Percentiles rank a stretch among this genome's conserved stretches.
phyloP scores from a whole-genome alignment of 2,113 vertebrate genomes.

The Lagenorhynchus albirostris region DNA sequence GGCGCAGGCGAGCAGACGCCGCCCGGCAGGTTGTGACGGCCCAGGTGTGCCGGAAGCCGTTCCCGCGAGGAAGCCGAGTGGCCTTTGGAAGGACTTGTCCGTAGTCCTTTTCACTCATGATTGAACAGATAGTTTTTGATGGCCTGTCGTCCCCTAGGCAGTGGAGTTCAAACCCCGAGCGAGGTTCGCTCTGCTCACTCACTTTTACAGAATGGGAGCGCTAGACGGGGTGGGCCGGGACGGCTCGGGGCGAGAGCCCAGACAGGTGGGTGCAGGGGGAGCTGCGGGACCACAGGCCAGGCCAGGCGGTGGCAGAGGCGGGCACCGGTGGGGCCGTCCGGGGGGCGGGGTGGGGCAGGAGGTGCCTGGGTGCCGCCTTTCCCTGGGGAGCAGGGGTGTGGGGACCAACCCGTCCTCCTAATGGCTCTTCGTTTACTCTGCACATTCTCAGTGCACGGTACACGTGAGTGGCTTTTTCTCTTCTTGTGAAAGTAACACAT shows the following conservation, averaged over 20 bases:
- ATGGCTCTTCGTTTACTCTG: not conserved
- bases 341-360: not conserved
- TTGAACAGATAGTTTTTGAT: rapidly evolving
- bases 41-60: rapidly evolving
- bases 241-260: rapidly evolving
- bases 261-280: rapidly evolving
- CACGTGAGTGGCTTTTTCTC: rapidly evolving
- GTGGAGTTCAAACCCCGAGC: not conserved
- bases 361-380: rapidly evolving
- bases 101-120: rapidly evolving
- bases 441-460: rapidly evolving
- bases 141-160: too few relatives aligned
- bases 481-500: not conserved
- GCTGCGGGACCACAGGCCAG: not conserved
- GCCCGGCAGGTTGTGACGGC: rapidly evolving
- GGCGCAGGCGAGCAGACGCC: rapidly evolving
- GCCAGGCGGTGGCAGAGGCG: not conserved
- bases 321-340: rapidly evolving
- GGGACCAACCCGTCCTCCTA: not conserved
- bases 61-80: rapidly evolving
- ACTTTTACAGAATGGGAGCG: rapidly evolving
- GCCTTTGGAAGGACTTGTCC: not conserved
- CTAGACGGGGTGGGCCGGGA: not conserved
- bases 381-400: not conserved
- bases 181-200: rapidly evolving